phyloP scores from a whole-genome alignment of 30 jellyfish, hydroid and myxozoan genomes.

The Pseudorhiza aurosa region DNA sequence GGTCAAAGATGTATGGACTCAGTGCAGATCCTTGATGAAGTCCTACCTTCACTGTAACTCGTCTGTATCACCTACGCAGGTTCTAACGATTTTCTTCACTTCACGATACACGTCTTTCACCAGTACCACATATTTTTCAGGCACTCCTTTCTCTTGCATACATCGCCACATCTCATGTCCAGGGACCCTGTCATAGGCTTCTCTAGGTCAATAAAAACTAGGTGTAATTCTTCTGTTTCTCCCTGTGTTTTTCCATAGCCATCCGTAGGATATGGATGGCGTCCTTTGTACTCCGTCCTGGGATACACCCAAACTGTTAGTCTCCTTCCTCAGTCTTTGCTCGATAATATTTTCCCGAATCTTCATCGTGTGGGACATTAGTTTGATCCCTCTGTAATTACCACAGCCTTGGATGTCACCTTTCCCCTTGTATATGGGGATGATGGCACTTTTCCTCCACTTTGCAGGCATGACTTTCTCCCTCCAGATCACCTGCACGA shows the following conservation, averaged over 20 bases:
- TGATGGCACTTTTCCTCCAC: no score
- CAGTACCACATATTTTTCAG: neutral
- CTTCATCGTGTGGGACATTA: no score
- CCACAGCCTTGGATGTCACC: conserved; percentile 43
- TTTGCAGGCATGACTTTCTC: neutral
- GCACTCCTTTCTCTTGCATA: conserved; percentile 13
- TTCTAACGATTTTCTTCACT: neutral
- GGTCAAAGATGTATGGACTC: no score
- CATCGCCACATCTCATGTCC: neutral
- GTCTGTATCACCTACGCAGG: neutral
- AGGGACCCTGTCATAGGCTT: conserved; percentile 31
- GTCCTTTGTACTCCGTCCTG: neutral
- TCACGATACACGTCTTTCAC: neutral
- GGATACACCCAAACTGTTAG: neutral
- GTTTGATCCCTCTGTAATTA: no score
- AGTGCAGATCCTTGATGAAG: neutral
- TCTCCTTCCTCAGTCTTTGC: conserved; percentile 1
- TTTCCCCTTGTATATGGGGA: conserved; percentile 13
- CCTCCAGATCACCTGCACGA: neutral
- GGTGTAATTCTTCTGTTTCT: neutral
- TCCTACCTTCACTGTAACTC: neutral
- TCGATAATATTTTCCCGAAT: no score
- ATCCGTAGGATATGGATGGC: conserved; percentile 3
- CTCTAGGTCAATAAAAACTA: conserved; percentile 20
- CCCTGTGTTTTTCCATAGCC: neutral